Conservation (phyloP, 2,888 invertebrate species). For the Graphium colonna region DNA sequence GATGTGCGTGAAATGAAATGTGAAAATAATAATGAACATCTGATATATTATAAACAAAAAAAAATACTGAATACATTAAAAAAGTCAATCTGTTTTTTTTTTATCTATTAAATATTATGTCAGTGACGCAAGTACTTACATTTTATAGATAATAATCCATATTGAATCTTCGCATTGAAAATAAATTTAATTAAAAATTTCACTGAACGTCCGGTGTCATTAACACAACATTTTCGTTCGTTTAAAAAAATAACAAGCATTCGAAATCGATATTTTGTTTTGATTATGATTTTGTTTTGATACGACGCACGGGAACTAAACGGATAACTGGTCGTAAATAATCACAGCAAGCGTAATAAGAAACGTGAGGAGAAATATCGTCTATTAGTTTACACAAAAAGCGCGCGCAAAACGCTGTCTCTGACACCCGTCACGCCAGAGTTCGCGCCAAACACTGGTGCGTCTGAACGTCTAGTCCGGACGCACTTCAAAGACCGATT, state of each 20-base stretch:
- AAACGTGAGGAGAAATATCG: constrained; percentile 2
- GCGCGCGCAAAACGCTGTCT: constrained; percentile 27
- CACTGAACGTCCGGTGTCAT: constrained; percentile 7
- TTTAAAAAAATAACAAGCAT: constrained; percentile 34
- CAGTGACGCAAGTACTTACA: too few relatives aligned
- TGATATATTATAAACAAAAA: not conserved
- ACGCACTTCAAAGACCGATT: not conserved
- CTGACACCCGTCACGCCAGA: constrained; percentile 46
- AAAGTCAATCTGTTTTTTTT: too few relatives aligned
- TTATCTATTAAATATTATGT: too few relatives aligned
- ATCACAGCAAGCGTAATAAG: constrained; percentile 37
- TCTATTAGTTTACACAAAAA: constrained; percentile 44
- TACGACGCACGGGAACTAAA: constrained; percentile 51
- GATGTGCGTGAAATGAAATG: too few relatives aligned
- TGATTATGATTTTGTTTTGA: constrained; percentile 42
- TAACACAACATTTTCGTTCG: not conserved
- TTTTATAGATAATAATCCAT: too few relatives aligned
- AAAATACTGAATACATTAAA: too few relatives aligned
- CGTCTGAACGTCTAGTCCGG: constrained; percentile 18
- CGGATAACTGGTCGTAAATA: constrained; percentile 56
- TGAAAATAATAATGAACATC: too few relatives aligned
- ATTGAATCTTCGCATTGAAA: too few relatives aligned
- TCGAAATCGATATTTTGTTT: constrained; percentile 26
- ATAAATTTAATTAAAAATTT: too few relatives aligned
- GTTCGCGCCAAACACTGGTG: constrained; percentile 48